Evolutionary conservation across 2,888 invertebrate genomes (phyloP).

Genomic region (Limnephilus auricula): DNA sequence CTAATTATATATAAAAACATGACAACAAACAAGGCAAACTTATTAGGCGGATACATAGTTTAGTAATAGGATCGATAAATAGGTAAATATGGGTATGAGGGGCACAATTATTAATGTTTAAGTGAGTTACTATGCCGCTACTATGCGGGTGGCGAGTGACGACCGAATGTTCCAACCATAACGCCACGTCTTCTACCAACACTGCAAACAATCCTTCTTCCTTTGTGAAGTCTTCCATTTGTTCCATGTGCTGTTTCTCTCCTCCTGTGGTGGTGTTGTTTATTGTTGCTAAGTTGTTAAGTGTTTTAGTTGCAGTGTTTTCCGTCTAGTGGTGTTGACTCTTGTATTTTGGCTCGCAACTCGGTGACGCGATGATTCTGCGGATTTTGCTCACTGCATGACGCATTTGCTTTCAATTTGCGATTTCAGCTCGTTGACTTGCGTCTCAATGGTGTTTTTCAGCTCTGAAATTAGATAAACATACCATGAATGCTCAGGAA

Average conservation of each 20-base stretch:
- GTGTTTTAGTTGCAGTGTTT: constrained; percentile 12
- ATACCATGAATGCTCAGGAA: too few relatives aligned
- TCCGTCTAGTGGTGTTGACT: constrained; percentile 55
- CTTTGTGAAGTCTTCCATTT: not conserved
- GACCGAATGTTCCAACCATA: constrained; percentile 30
- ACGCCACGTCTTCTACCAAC: constrained; percentile 23
- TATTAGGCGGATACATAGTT: constrained; percentile 37
- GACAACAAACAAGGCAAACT: constrained; percentile 54
- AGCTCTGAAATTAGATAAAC: constrained; percentile 86
- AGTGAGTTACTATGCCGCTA: constrained; percentile 56
- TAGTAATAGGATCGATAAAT: constrained; percentile 52
- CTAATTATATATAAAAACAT: constrained; percentile 37
- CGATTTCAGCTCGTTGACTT: constrained; percentile 97
- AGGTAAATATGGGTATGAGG: constrained; percentile 47
- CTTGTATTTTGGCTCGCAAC: constrained; percentile 49
- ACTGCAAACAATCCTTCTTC: constrained; percentile 9
- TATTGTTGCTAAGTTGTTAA: constrained; percentile 33
- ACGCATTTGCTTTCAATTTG: constrained; percentile 98
- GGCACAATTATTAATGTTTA: constrained; percentile 43
- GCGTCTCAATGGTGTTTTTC: constrained; percentile 98
- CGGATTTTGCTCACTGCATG: constrained; percentile 86
- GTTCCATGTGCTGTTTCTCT: not conserved
- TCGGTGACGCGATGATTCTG: constrained; percentile 14
- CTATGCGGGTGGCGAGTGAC: constrained; percentile 58
- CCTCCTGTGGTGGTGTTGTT: not conserved